phyloP scores from a whole-genome alignment of 2,113 vertebrate species.

The Hystrix brachyura region DNA sequence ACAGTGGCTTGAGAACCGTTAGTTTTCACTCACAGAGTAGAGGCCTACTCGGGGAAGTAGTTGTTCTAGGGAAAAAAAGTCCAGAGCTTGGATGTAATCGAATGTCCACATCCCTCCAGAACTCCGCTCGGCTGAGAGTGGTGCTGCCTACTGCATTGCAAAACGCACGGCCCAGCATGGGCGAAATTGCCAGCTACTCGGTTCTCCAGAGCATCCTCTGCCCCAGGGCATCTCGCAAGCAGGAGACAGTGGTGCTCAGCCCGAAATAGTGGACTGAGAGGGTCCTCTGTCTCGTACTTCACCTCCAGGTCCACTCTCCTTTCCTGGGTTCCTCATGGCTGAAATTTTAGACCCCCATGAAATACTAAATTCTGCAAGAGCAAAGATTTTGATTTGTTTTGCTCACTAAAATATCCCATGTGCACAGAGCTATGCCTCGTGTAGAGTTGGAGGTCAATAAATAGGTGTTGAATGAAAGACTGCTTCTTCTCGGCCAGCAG shows the following conservation, averaged over 20 bases:
- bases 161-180: neutral
- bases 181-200: neutral
- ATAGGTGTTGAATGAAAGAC: accelerated
- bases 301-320: accelerated
- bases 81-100: neutral
- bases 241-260: neutral
- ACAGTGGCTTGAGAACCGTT: neutral
- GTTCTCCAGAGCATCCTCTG: neutral
- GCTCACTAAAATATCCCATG: neutral
- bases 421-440: neutral
- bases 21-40: neutral
- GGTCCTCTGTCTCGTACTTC: too few species aligned
- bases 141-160: neutral
- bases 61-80: neutral
- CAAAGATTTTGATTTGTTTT: neutral
- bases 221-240: neutral
- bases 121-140: neutral
- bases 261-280: neutral
- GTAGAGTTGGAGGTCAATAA: neutral
- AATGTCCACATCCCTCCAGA: neutral
- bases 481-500: neutral
- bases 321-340: neutral
- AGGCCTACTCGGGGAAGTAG: neutral
- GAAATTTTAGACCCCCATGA: neutral
- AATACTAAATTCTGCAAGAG: neutral